phyloP scores from a whole-genome alignment of 1,140 invertebrate genomes.

The Arion vulgaris region DNA sequence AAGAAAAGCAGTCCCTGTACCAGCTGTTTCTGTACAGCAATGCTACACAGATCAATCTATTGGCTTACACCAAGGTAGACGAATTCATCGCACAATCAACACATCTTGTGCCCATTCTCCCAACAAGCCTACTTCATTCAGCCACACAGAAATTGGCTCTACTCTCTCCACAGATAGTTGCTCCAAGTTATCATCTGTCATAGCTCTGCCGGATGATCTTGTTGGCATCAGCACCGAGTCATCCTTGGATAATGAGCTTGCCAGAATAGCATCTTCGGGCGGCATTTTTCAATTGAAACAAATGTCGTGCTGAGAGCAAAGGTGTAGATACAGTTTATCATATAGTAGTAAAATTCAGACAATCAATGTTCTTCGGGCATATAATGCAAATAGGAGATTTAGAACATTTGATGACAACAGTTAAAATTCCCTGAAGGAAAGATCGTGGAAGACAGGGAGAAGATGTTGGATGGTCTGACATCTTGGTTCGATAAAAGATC shows the following conservation, averaged over 20 bases:
- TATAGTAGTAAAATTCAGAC: too few species aligned
- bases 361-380: too few species aligned
- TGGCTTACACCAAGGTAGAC: not conserved
- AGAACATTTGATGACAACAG: too few species aligned
- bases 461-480: too few species aligned
- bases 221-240: slow-evolving; percentile 51
- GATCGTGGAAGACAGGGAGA: too few species aligned
- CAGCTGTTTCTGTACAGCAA: not conserved
- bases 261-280: slow-evolving; percentile 48
- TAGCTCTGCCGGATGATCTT: slow-evolving; percentile 53
- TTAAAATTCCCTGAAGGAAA: too few species aligned
- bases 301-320: too few species aligned
- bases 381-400: too few species aligned
- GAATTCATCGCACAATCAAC: not conserved
- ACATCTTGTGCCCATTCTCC: too few species aligned
- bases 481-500: too few species aligned
- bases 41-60: not conserved
- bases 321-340: too few species aligned
- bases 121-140: not conserved
- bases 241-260: slow-evolving; percentile 53
- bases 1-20: not conserved
- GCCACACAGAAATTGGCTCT: not conserved
- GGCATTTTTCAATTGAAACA: slow-evolving; percentile 49
- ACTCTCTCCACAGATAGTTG: not conserved
- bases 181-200: not conserved